Conservation (phyloP, 2,797 vertebrate species). For the Odontamblyopus lacepedii region DNA sequence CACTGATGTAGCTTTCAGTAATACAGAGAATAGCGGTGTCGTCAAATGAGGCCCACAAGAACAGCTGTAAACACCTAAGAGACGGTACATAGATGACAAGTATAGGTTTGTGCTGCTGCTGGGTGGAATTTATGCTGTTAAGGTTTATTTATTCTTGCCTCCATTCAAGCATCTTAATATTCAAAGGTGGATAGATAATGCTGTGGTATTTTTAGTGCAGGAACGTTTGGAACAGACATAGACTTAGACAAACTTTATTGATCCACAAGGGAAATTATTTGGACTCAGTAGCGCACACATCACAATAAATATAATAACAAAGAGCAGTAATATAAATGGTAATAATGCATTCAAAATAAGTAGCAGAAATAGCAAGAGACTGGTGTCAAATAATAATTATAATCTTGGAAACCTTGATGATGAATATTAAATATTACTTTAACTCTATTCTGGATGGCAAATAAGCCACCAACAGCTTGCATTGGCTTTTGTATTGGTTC, state of each 20-base stretch:
- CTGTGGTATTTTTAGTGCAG: conserved; percentile 5
- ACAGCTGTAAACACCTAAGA: conserved; percentile 34
- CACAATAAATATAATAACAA: no score
- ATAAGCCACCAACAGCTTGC: no score
- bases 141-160: conserved; percentile 13
- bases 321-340: no score
- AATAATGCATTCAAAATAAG: no score
- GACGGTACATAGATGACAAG: conserved; percentile 33
- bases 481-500: not conserved
- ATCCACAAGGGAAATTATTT: no score
- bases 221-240: not conserved
- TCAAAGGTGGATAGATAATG: not conserved
- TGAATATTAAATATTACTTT: not conserved
- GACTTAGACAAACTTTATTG: no score
- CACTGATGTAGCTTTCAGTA: conserved; percentile 52
- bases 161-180: not conserved
- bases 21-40: conserved; percentile 32
- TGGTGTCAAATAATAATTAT: no score
- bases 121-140: conserved; percentile 1
- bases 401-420: not conserved
- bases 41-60: conserved; percentile 31
- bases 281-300: no score
- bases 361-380: no score
- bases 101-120: conserved; percentile 17
- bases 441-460: not conserved